Evolutionary conservation across 2,113 vertebrate genomes (phyloP).

Genomic region (Leptobrachium ailaonicum): DNA sequence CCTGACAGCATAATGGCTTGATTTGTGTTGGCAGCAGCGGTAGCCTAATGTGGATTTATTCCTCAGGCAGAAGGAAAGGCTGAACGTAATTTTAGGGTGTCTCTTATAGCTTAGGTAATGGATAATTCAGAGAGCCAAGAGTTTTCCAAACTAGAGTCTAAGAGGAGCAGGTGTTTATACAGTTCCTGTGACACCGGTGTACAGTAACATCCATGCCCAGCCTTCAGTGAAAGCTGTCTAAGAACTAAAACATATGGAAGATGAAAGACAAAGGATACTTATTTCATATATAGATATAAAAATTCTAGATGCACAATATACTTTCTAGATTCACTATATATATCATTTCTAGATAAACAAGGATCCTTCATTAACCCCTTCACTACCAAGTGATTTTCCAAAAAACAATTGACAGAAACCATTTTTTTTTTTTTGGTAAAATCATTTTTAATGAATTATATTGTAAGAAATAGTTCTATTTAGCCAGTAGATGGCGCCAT

Average conservation of each 20-base stretch:
- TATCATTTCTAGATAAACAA: too few relatives aligned
- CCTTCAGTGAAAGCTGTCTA: slow-evolving; percentile 15
- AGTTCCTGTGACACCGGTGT: slow-evolving; percentile 7
- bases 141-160: slow-evolving; percentile 21
- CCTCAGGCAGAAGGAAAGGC: not conserved
- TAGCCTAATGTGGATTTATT: not conserved
- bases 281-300: not conserved
- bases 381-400: too few relatives aligned
- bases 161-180: slow-evolving; percentile 26
- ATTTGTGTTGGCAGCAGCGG: not conserved
- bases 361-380: too few relatives aligned
- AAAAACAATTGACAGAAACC: too few relatives aligned
- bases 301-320: too few relatives aligned
- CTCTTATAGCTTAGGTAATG: not conserved
- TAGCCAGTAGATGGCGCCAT: too few relatives aligned
- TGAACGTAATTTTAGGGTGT: not conserved
- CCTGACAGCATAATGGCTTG: too few relatives aligned
- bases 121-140: not conserved
- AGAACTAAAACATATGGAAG: slow-evolving; percentile 29
- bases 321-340: too few relatives aligned
- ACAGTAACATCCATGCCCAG: not conserved
- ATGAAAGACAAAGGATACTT: slow-evolving; percentile 5
- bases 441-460: too few relatives aligned
- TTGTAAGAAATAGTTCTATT: too few relatives aligned
- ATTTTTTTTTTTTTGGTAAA: too few relatives aligned